These are phyloP conservation scores for Pammene fasciana DNA, from an alignment of 2,888 invertebrate genomes.

Conservation along the genomic window DNA sequence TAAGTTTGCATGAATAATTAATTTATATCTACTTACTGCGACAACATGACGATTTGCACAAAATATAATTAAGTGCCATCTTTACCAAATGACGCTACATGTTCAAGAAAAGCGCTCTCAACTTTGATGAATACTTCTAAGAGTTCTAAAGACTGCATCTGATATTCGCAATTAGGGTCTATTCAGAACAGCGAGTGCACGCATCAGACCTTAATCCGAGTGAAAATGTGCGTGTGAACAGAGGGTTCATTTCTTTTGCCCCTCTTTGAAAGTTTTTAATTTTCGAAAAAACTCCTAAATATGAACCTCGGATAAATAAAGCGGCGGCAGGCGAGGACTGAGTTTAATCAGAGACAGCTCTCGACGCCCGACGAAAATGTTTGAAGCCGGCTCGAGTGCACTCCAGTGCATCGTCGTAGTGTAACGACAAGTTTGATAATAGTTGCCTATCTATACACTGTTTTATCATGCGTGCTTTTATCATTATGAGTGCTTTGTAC, in stretches of 20 bases:
- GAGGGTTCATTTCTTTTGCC: slow-evolving; percentile 51
- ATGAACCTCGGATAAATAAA: slow-evolving; percentile 37
- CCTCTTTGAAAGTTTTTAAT: slow-evolving; percentile 6
- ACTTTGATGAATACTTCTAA: not conserved
- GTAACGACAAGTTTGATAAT: slow-evolving; percentile 31
- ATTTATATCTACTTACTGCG: slow-evolving; percentile 9
- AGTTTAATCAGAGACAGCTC: slow-evolving; percentile 73
- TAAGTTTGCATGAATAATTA: slow-evolving; percentile 32
- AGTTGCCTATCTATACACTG: slow-evolving; percentile 15
- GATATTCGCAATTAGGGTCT: slow-evolving; percentile 17
- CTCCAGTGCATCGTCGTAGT: slow-evolving; percentile 31
- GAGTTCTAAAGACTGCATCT: not conserved
- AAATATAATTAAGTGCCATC: slow-evolving; percentile 7
- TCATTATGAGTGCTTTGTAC: slow-evolving; percentile 3
- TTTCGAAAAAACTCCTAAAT: slow-evolving; percentile 19
- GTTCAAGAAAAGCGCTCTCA: no score
- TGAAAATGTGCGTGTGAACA: slow-evolving; percentile 46
- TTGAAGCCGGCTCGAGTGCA: slow-evolving; percentile 60
- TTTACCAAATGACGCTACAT: not conserved
- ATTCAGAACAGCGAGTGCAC: slow-evolving; percentile 8
- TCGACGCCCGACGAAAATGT: slow-evolving; percentile 66
- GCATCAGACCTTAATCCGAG: slow-evolving; percentile 11
- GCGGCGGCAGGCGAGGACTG: slow-evolving; percentile 50
- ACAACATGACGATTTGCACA: slow-evolving; percentile 15
- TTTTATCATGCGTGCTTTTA: slow-evolving; percentile 1